Base-by-base conservation (phyloP, 1,140 invertebrate species). In the Uloborus diversus region DNA sequence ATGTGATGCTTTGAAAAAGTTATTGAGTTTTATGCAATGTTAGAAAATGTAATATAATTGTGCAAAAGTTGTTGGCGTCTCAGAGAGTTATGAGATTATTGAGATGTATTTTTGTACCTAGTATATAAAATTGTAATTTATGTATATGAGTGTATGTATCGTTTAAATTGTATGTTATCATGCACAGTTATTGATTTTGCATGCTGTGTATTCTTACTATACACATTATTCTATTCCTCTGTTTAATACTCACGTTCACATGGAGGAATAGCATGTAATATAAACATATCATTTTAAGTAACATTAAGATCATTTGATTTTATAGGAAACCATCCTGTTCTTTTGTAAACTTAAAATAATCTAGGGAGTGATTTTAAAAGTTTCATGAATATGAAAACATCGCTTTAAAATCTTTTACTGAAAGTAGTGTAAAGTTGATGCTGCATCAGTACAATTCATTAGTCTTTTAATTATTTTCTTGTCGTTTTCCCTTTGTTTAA, bases 251-350 rank as follows among this genome's bases (percentile, higher is more conserved):
- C 9, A 42, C 9, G 9, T 42, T 42, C 37, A 13, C 37, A 2
- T 42, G 17, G 37, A 42, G 17, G 37, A 17, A 42, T 42, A 42
- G 17, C 37, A n/a, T 42, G 37, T 17, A n/a, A 42, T 42, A 42
- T 42, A 53, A 53, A 53, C 49, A 53, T 53, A 53, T 53, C 49
- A 53, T 53, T 53, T 53, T 17, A 42, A 42, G 37, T n/a, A n/a
- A n/a, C n/a, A n/a, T n/a, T n/a, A n/a, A n/a, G n/a, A n/a, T n/a
- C n/a, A n/a, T n/a, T n/a, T n/a, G n/a, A n/a, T n/a, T n/a, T n/a
- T n/a, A n/a, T n/a, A n/a, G n/a, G n/a, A n/a, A n/a, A n/a, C n/a
- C n/a, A n/a, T n/a, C n/a, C n/a, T n/a, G n/a, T n/a, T n/a, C n/a
- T n/a, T n/a, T n/a, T n/a, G n/a, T n/a, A n/a, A n/a, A n/a, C n/a